phyloP scores from a whole-genome alignment of 2,888 invertebrate genomes.

The Trichogramma evanescens region DNA sequence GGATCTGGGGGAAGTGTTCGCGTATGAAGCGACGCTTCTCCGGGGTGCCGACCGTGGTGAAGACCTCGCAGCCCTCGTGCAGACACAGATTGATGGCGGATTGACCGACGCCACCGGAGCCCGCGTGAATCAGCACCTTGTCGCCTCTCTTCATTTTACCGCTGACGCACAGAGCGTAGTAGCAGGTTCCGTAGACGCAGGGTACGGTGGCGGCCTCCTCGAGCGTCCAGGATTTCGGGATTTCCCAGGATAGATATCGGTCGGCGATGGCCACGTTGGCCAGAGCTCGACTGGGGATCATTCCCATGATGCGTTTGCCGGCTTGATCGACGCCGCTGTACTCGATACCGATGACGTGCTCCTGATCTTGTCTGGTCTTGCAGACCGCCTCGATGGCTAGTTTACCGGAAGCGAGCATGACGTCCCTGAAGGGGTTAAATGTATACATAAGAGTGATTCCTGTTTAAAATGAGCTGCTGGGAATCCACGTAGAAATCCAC shows the following conservation, averaged over 20 bases:
- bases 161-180: conserved; percentile 55
- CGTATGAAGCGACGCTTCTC: conserved; percentile 55
- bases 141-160: conserved; percentile 51
- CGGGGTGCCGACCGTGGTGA: conserved; percentile 56
- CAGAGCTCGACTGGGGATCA: conserved; percentile 43
- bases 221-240: conserved; percentile 56
- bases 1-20: conserved; percentile 52
- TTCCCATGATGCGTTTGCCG: conserved; percentile 49
- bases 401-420: conserved; percentile 90
- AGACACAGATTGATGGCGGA: conserved; percentile 61
- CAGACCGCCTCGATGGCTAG: conserved; percentile 75
- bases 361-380: conserved; percentile 56
- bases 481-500: no score
- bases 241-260: conserved; percentile 49
- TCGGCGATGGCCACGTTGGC: conserved; percentile 52
- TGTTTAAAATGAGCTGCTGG: no score
- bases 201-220: conserved; percentile 63
- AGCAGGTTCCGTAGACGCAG: conserved; percentile 56
- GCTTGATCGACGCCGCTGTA: conserved; percentile 54
- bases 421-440: conserved; percentile 56
- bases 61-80: conserved; percentile 54
- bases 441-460: no score
- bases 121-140: conserved; percentile 47
- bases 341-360: conserved; percentile 64
- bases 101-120: conserved; percentile 61